These are phyloP conservation scores for Pachyrhynchus sulphureomaculatus DNA, from an alignment of 1,140 invertebrate genomes.

Conservation along the genomic window DNA sequence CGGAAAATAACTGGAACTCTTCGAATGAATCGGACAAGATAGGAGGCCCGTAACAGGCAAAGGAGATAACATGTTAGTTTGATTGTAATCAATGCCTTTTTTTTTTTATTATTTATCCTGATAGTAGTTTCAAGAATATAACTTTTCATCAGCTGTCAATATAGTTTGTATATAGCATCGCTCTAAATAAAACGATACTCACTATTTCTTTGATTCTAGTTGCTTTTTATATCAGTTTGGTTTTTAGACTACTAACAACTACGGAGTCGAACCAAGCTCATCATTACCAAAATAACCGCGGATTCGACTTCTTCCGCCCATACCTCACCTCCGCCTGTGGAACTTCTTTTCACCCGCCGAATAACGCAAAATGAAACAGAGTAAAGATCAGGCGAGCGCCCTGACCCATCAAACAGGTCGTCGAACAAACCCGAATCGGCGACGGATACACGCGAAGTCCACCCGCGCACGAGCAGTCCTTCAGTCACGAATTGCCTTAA, in stretches of 20 bases:
- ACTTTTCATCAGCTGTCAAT: too few species aligned
- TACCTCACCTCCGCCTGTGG: slow-evolving; percentile 51
- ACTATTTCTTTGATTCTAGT: too few species aligned
- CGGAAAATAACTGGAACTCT: too few species aligned
- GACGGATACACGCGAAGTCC: slow-evolving; percentile 52
- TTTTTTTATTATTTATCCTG: too few species aligned
- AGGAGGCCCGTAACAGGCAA: too few species aligned
- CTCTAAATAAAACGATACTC: too few species aligned
- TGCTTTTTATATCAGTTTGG: too few species aligned
- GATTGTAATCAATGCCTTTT: too few species aligned
- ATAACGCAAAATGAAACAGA: slow-evolving; percentile 86
- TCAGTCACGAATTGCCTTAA: slow-evolving; percentile 86
- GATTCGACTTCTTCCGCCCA: slow-evolving; percentile 39
- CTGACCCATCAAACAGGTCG: slow-evolving; percentile 47
- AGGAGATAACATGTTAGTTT: too few species aligned
- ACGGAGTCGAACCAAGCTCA: slow-evolving; percentile 43
- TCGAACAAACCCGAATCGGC: slow-evolving; percentile 51
- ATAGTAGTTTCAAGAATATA: too few species aligned
- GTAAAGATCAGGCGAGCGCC: slow-evolving; percentile 59
- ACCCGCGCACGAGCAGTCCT: slow-evolving; percentile 74
- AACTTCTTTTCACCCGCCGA: slow-evolving; percentile 86
- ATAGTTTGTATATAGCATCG: too few species aligned
- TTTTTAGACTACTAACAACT: slow-evolving; percentile 6
- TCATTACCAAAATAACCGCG: slow-evolving; percentile 15
- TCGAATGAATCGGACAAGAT: too few species aligned